Evolutionary conservation across 2,888 invertebrate genomes (phyloP), one percentile per base, ranked within the genome.

Genomic region (Pterostichus madidus): DNA sequence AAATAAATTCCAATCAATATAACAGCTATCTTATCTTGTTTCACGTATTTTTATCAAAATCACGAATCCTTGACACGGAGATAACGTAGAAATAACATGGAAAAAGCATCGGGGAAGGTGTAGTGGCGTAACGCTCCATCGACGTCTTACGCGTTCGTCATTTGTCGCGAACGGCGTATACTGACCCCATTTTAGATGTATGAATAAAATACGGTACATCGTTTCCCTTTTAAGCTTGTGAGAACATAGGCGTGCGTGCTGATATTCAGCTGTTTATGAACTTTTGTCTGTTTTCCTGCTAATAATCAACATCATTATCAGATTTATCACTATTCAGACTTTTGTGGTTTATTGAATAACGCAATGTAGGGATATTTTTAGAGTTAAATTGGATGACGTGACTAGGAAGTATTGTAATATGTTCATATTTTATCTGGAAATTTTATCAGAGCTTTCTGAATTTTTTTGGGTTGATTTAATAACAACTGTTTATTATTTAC

Each of bases 121-220:
- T 64, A 32, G 64, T 5, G n/a, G 11, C 13, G 24, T 17, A 17
- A 71, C 68, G 39, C 68, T 71, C 44, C 68, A 71, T 46, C 44
- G 68, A 17, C 68, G 24, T 71, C 68, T 44, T 71, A 13, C 68
- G 44, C 68, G 68, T 71, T 53, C 61, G 78, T 78, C 61, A 78
- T 78, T 61, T 59, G 78, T 78, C 59, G 17, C 15, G 78, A 17
- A 78, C 4, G 13, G 77, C 39, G 56, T 17, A 39, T 71, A 71
- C 68, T 71, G 68, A 46, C 78, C 78, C 44, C 39, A 13, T 61
- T 78, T 61, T 44, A 46, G 68, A 80, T 32, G 52, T 68, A 68
- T 80, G 80, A 80, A 80, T 80, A 80, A 80, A 80, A 64, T 80
- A 80, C 80, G 64, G 13, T 11, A 80, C 80, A 80, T 5, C 68